phyloP scores from a whole-genome alignment of 2,797 vertebrate genomes.

The Odontamblyopus lacepedii region DNA sequence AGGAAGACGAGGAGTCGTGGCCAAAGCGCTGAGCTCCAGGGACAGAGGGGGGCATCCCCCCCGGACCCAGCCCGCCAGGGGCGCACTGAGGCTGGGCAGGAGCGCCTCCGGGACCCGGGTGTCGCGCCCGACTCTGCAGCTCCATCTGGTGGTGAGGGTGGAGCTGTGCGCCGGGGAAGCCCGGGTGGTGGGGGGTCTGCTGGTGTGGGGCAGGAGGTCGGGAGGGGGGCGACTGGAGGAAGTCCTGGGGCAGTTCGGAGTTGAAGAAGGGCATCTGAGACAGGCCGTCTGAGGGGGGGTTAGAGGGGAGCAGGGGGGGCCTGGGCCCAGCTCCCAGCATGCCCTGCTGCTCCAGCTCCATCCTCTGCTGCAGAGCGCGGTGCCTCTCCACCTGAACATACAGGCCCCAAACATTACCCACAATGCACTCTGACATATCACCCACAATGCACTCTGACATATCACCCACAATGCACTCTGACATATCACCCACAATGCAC shows the following conservation, averaged over 20 bases:
- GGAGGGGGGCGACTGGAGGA: constrained; percentile 81
- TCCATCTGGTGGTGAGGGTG: constrained; percentile 43
- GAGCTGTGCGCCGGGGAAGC: constrained; percentile 22
- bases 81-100: constrained; percentile 23
- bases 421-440: too few relatives aligned
- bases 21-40: constrained; percentile 50
- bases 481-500: too few relatives aligned
- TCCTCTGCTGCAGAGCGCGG: constrained; percentile 67
- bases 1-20: constrained; percentile 67
- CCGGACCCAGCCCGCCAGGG: too few relatives aligned
- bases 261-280: constrained; percentile 86
- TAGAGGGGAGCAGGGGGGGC: constrained; percentile 44
- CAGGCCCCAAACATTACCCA: background rate
- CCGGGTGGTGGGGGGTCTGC: constrained; percentile 57
- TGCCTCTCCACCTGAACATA: constrained; percentile 78
- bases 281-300: constrained; percentile 68
- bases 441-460: too few relatives aligned
- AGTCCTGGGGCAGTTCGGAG: constrained; percentile 87
- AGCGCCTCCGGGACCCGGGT: constrained; percentile 54
- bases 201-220: background rate
- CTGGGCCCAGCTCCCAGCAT: constrained; percentile 37
- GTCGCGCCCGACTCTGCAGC: constrained; percentile 64
- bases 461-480: too few relatives aligned
- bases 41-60: background rate
- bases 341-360: constrained; percentile 79